Conservation (phyloP, 2,888 invertebrate genomes). For the Coleophora deauratella region DNA sequence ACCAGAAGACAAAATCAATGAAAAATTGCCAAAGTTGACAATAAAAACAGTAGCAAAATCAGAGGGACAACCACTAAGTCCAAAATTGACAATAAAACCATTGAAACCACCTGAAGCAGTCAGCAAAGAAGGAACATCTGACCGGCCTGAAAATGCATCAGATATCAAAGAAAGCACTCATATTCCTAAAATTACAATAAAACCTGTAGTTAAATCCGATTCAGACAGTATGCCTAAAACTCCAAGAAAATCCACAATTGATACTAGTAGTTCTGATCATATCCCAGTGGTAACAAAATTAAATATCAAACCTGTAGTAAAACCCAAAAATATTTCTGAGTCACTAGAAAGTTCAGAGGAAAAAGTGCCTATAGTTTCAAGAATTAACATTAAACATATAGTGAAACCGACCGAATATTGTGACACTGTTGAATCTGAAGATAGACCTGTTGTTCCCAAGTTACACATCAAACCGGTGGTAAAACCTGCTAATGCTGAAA, state of each 20-base stretch:
- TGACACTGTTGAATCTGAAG: constrained; percentile 30
- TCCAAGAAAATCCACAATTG: constrained; percentile 31
- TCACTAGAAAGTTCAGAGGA: constrained; percentile 41
- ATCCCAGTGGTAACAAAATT: constrained; percentile 59
- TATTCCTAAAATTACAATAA: constrained; percentile 76
- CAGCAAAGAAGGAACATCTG: constrained; percentile 28
- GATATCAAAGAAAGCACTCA: constrained; percentile 52
- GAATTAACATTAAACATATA: constrained; percentile 69
- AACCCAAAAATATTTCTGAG: constrained; percentile 48
- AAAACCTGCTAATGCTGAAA: constrained; percentile 31
- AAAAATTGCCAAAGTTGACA: constrained; percentile 61
- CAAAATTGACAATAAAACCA: constrained; percentile 68
- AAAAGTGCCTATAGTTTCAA: constrained; percentile 68
- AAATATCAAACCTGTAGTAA: constrained; percentile 65
- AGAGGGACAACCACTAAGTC: constrained; percentile 55
- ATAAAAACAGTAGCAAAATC: constrained; percentile 56
- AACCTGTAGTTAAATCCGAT: constrained; percentile 55
- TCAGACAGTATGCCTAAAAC: constrained; percentile 31
- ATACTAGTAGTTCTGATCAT: constrained; percentile 44
- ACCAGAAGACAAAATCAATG: constrained; percentile 44
- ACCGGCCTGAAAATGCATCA: constrained; percentile 19
- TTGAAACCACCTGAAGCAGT: constrained; percentile 46
- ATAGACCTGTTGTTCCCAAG: constrained; percentile 43
- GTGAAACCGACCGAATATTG: constrained; percentile 19
- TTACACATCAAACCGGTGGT: constrained; percentile 50